These are phyloP conservation scores for Mola mola DNA, from an alignment of 2,113 vertebrate species.

Conservation along the genomic window DNA sequence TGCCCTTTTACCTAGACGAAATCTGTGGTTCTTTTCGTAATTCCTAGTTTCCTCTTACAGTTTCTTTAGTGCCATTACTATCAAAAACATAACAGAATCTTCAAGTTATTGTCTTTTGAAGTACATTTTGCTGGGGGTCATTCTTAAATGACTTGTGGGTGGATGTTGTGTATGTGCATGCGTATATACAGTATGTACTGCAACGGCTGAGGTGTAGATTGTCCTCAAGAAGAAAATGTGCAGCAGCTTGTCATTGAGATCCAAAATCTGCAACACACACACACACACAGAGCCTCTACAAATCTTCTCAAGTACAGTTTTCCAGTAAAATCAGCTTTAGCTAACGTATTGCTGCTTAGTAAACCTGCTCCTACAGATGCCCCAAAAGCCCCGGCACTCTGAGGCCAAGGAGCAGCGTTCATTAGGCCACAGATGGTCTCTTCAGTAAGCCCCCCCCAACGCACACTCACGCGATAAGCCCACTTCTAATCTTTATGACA, in stretches of 20 bases:
- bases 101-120: too few relatives aligned
- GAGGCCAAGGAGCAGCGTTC: slow-evolving; percentile 75
- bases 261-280: slow-evolving; percentile 55
- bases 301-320: slow-evolving; percentile 79
- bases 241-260: slow-evolving; percentile 78
- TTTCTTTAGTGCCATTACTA: too few relatives aligned
- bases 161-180: slow-evolving; percentile 15
- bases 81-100: too few relatives aligned
- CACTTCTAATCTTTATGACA: slow-evolving; percentile 70
- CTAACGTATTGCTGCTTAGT: slow-evolving; percentile 80
- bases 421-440: slow-evolving; percentile 82
- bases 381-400: slow-evolving; percentile 71
- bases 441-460: slow-evolving; percentile 68
- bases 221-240: slow-evolving; percentile 73
- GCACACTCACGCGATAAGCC: slow-evolving; percentile 68
- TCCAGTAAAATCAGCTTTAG: slow-evolving; percentile 83
- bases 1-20: too few relatives aligned
- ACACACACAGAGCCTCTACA: slow-evolving; percentile 60
- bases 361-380: slow-evolving; percentile 82
- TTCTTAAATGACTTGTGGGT: slow-evolving; percentile 41
- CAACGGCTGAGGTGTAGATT: slow-evolving; percentile 68
- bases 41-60: too few relatives aligned
- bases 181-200: slow-evolving; percentile 61
- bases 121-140: slow-evolving; percentile 40
- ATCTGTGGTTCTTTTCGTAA: too few relatives aligned